Percentiles rank a stretch among this genome's conserved stretches.
phyloP scores from a whole-genome alignment of 35 echinoderm and acorn worm genomes.

The Nesometra sesokonis region DNA sequence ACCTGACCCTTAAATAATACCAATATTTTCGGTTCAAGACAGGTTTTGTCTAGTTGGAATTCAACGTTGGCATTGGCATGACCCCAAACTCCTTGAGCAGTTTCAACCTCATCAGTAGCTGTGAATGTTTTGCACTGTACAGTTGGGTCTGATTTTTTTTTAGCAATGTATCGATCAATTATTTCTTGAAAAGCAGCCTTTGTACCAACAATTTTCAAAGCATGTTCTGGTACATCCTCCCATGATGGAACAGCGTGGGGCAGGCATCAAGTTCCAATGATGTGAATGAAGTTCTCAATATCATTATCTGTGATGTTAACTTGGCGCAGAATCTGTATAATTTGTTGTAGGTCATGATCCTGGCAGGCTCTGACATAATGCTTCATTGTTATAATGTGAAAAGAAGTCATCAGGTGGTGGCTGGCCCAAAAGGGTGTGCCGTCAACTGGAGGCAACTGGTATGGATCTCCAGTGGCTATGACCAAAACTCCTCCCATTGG shows the following conservation, averaged over 20 bases:
- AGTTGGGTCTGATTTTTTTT: neutral
- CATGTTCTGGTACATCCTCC: slow-evolving; percentile 1
- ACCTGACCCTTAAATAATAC: neutral
- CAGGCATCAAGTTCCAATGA: neutral
- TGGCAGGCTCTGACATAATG: neutral
- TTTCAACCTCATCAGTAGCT: slow-evolving; percentile 11
- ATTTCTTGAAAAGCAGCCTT: slow-evolving; percentile 16
- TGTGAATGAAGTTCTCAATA: neutral
- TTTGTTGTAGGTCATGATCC: neutral
- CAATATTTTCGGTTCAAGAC: neutral
- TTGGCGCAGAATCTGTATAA: neutral
- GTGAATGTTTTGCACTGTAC: neutral
- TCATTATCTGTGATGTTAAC: neutral
- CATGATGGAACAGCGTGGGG: neutral
- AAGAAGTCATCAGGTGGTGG: slow-evolving; percentile 4
- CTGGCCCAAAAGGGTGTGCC: slow-evolving; percentile 3
- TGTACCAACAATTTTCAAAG: slow-evolving; percentile 4
- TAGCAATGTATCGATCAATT: neutral
- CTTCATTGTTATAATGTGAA: neutral
- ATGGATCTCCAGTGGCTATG: neutral
- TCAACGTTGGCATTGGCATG: neutral
- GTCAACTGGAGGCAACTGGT: slow-evolving; percentile 10
- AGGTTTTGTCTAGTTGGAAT: slow-evolving; percentile 2
- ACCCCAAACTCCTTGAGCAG: neutral
- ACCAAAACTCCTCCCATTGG: slow-evolving; percentile 7